Evolutionary conservation across 2,888 invertebrate genomes (phyloP).

Genomic region (Melanchra persicariae): DNA sequence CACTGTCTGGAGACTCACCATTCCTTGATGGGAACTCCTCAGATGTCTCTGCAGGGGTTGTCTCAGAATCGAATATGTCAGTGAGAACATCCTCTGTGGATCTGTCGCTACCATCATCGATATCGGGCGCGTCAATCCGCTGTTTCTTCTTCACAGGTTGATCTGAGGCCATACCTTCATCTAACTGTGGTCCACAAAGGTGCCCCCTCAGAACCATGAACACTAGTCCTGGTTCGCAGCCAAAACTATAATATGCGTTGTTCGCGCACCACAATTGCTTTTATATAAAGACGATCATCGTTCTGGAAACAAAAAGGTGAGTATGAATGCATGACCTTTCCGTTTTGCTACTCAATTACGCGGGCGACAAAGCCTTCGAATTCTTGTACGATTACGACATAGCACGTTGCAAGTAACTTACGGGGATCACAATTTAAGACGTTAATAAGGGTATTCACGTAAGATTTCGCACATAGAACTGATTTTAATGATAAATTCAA

Average conservation of each 20-base stretch:
- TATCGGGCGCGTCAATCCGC: conserved; percentile 92
- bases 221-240: conserved; percentile 66
- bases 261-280: conserved; percentile 59
- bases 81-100: conserved; percentile 88
- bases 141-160: conserved; percentile 96
- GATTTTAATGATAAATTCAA: conserved; percentile 73
- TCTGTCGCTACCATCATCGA: conserved; percentile 89
- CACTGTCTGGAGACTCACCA: conserved; percentile 88
- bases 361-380: conserved; percentile 87
- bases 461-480: conserved; percentile 58
- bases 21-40: conserved; percentile 84
- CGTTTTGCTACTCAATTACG: conserved; percentile 90
- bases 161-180: conserved; percentile 93
- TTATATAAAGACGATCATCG: conserved; percentile 72
- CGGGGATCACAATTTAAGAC: conserved; percentile 51
- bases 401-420: conserved; percentile 33
- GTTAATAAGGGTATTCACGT: conserved; percentile 54
- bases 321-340: conserved; percentile 90
- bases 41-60: conserved; percentile 84
- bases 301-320: conserved; percentile 86
- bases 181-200: conserved; percentile 88
- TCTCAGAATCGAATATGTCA: conserved; percentile 84
- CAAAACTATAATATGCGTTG: conserved; percentile 62
- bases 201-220: conserved; percentile 93
- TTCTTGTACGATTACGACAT: conserved; percentile 66